phyloP scores from a whole-genome alignment of 2,888 invertebrate genomes.

The Cylindroiulus punctatus region DNA sequence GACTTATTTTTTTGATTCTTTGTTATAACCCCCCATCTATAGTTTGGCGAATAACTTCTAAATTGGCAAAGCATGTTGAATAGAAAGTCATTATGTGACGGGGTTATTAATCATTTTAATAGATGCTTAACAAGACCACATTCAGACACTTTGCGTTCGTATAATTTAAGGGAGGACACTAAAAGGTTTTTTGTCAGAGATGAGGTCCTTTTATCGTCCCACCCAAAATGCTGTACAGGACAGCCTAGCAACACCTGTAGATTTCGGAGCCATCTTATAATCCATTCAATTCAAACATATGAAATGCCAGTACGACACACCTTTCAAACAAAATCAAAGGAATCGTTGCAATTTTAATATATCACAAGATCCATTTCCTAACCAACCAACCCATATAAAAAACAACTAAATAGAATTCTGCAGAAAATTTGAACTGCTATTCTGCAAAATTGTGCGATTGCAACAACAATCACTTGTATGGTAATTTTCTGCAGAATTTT shows the following conservation, averaged over 20 bases:
- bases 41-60: background rate
- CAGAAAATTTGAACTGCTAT: too few species aligned
- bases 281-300: background rate
- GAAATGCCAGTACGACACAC: background rate
- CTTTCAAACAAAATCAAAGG: too few species aligned
- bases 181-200: constrained; percentile 27
- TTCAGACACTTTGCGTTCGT: constrained; percentile 13
- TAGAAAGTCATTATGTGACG: constrained; percentile 21
- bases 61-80: constrained; percentile 14
- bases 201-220: constrained; percentile 38
- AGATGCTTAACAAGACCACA: constrained; percentile 42
- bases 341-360: too few species aligned
- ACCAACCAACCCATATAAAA: too few species aligned
- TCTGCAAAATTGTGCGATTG: too few species aligned
- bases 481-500: too few species aligned
- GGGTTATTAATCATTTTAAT: constrained; percentile 38
- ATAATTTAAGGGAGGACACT: constrained; percentile 42
- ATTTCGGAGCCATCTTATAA: background rate
- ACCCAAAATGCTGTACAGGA: constrained; percentile 31
- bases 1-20: too few species aligned
- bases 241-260: background rate
- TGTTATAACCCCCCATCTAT: too few species aligned
- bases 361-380: too few species aligned
- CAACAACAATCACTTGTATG: too few species aligned
- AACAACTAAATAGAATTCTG: too few species aligned